phyloP scores from a whole-genome alignment of 2,888 invertebrate species.

The Andrena bicolor region DNA sequence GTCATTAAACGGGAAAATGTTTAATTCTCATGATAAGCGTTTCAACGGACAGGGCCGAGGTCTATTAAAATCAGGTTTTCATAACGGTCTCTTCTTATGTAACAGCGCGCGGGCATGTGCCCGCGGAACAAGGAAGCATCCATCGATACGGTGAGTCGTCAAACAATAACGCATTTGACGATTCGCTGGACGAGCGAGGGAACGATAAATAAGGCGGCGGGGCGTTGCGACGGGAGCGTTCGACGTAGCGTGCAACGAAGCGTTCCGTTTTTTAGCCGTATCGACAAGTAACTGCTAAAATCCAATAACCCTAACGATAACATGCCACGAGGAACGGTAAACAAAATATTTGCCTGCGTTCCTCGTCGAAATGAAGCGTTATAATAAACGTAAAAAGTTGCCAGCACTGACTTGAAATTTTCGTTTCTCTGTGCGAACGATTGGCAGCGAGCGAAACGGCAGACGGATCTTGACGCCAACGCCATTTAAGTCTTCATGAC shows the following conservation, averaged over 20 bases:
- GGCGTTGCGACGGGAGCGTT: slow-evolving; percentile 13
- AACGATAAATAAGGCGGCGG: slow-evolving; percentile 33
- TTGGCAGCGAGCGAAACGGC: slow-evolving; percentile 81
- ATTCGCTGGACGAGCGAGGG: slow-evolving; percentile 19
- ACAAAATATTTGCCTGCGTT: slow-evolving; percentile 63
- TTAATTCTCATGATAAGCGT: slow-evolving; percentile 17
- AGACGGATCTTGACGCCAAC: slow-evolving; percentile 74
- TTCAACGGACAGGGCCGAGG: not conserved
- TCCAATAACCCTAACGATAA: slow-evolving; percentile 66
- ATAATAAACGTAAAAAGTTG: slow-evolving; percentile 81
- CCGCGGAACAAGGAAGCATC: slow-evolving; percentile 26
- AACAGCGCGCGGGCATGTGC: slow-evolving; percentile 22
- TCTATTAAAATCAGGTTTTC: slow-evolving; percentile 29
- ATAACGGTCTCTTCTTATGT: slow-evolving; percentile 47
- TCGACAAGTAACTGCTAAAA: slow-evolving; percentile 64
- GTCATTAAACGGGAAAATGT: slow-evolving; percentile 20
- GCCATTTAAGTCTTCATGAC: slow-evolving; percentile 75
- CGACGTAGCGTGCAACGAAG: slow-evolving; percentile 31
- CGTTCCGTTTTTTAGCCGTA: slow-evolving; percentile 33
- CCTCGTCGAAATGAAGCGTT: slow-evolving; percentile 56
- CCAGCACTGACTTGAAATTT: slow-evolving; percentile 85
- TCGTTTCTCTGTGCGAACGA: slow-evolving; percentile 80
- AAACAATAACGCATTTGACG: slow-evolving; percentile 28
- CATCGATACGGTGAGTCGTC: slow-evolving; percentile 23
- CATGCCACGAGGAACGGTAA: slow-evolving; percentile 39